phyloP scores from a whole-genome alignment of 2,113 vertebrate genomes.

The Nesogale talazaci region DNA sequence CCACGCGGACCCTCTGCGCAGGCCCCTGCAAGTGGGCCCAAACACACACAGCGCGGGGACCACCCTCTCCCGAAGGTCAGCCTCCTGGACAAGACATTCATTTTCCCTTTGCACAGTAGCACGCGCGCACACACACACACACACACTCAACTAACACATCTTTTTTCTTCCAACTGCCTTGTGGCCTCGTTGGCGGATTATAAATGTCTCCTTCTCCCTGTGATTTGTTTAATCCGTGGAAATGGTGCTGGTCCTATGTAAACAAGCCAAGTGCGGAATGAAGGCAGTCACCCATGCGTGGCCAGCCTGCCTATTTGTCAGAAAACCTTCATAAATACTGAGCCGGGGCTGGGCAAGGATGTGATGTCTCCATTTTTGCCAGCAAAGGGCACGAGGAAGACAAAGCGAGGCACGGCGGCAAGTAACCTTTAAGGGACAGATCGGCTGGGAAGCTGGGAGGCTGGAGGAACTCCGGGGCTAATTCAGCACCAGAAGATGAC shows the following conservation, averaged over 20 bases:
- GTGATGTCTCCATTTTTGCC: slow-evolving; percentile 98
- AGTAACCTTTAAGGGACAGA: slow-evolving; percentile 89
- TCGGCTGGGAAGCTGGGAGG: slow-evolving; percentile 67
- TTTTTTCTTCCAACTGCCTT: slow-evolving; percentile 89
- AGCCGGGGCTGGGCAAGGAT: slow-evolving; percentile 90
- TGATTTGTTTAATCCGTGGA: slow-evolving; percentile 99
- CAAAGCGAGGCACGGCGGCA: slow-evolving; percentile 87
- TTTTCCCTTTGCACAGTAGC: slow-evolving; percentile 87
- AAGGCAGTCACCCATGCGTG: slow-evolving; percentile 94
- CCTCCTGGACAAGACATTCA: slow-evolving; percentile 88
- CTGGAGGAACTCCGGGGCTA: slow-evolving; percentile 31
- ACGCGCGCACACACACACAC: too few species aligned
- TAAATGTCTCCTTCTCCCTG: slow-evolving; percentile 95
- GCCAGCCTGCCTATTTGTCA: slow-evolving; percentile 97
- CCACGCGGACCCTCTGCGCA: neutral
- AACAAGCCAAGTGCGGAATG: slow-evolving; percentile 98
- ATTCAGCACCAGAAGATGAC: slow-evolving; percentile 59
- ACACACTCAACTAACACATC: slow-evolving; percentile 78
- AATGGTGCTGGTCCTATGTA: slow-evolving; percentile 98
- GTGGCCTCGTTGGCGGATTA: slow-evolving; percentile 95
- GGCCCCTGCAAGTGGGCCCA: neutral
- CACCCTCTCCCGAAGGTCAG: slow-evolving; percentile 92
- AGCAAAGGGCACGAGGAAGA: slow-evolving; percentile 92
- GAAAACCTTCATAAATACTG: slow-evolving; percentile 96
- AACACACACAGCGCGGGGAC: slow-evolving; percentile 70